Conservation (phyloP, 2,888 invertebrate genomes). For the Rhingia campestris region DNA sequence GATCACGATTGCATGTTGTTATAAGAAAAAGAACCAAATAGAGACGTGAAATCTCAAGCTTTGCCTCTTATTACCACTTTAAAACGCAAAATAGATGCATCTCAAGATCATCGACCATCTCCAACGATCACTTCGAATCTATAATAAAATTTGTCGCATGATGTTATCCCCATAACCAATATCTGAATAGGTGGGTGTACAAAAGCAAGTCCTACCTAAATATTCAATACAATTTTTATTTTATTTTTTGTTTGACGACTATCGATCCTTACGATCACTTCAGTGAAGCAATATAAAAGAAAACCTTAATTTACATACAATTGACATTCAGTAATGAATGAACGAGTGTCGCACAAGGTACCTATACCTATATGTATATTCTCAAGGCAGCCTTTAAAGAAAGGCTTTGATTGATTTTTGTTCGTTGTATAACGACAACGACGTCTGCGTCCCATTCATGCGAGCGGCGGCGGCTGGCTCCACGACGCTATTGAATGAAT, state of each 20-base stretch:
- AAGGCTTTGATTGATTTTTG: constrained; percentile 59
- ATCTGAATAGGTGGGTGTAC: constrained; percentile 22
- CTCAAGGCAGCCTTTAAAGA: constrained; percentile 13
- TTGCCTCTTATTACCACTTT: not conserved
- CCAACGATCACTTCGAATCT: constrained; percentile 4
- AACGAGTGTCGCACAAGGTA: constrained; percentile 23
- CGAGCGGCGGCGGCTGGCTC: not conserved
- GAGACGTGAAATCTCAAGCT: not conserved
- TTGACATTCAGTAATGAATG: constrained; percentile 57
- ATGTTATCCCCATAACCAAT: not conserved
- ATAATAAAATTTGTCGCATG: not conserved
- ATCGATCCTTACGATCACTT: constrained; percentile 54
- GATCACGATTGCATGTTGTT: no score
- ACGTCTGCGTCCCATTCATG: constrained; percentile 56
- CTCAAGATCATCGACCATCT: constrained; percentile 17
- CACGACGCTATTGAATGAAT: constrained; percentile 51
- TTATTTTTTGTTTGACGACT: constrained; percentile 34
- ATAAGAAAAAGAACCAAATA: no score
- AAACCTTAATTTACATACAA: constrained; percentile 60
- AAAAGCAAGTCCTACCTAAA: constrained; percentile 15
- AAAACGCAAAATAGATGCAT: not conserved
- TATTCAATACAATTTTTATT: constrained; percentile 33
- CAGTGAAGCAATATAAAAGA: not conserved
- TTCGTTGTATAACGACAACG: not conserved
- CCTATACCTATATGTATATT: not conserved